A percentile compares a stretch with the other conserved stretches of the same genome.
phyloP scores from a whole-genome alignment of 2,113 vertebrate species.

The Trogon surrucura region DNA sequence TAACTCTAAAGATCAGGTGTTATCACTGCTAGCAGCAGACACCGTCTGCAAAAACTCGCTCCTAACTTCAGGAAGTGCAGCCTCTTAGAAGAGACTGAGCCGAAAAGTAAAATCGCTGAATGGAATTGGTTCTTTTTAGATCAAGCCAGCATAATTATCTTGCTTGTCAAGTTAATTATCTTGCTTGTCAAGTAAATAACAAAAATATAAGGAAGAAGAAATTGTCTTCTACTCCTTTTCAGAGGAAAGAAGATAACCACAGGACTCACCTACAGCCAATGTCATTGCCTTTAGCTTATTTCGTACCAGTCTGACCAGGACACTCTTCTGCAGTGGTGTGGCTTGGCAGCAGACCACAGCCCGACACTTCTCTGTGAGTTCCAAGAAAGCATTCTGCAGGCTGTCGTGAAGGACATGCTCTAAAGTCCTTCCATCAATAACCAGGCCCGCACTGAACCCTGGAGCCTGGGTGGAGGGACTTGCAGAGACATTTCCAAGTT shows the following conservation, averaged over 20 bases:
- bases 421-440: slow-evolving; percentile 84
- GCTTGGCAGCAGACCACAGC: slow-evolving; percentile 87
- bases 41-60: too few relatives aligned
- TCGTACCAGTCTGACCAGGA: slow-evolving; percentile 80
- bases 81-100: too few relatives aligned
- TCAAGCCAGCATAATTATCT: too few relatives aligned
- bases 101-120: too few relatives aligned
- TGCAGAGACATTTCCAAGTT: not conserved
- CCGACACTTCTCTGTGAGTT: slow-evolving; percentile 75
- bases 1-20: too few relatives aligned
- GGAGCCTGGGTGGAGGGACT: not conserved
- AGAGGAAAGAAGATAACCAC: not conserved
- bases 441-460: slow-evolving; percentile 67
- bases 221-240: not conserved
- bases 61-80: too few relatives aligned
- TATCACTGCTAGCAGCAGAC: too few relatives aligned
- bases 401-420: slow-evolving; percentile 80
- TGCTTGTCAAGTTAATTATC: too few relatives aligned
- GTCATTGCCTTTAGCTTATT: slow-evolving; percentile 82
- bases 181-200: not conserved
- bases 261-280: slow-evolving; percentile 83
- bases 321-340: slow-evolving; percentile 88
- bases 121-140: too few relatives aligned
- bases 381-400: slow-evolving; percentile 77
- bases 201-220: not conserved